Conservation (phyloP, 2,113 vertebrate genomes). For the Pristiophorus japonicus region DNA sequence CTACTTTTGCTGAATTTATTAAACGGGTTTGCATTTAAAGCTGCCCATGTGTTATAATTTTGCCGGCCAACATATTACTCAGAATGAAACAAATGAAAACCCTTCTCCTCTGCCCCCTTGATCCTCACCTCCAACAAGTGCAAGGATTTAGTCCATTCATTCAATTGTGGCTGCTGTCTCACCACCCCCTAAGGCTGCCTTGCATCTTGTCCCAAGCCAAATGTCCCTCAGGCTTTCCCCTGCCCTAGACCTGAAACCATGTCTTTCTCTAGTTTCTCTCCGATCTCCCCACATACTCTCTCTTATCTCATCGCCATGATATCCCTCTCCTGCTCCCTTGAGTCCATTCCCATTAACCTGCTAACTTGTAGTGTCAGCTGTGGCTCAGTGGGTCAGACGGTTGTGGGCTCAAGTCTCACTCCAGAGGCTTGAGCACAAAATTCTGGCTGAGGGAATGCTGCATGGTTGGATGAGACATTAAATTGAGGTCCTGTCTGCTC, state of each 20-base stretch:
- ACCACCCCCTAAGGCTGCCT: not conserved
- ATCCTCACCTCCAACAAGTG: not conserved
- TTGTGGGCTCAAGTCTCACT: too few relatives aligned
- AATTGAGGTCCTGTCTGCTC: too few relatives aligned
- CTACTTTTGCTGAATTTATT: not conserved
- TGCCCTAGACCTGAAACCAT: not conserved
- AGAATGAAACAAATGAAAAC: not conserved
- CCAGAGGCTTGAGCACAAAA: too few relatives aligned
- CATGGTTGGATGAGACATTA: too few relatives aligned
- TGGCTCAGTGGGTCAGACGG: too few relatives aligned
- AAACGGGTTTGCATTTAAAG: not conserved
- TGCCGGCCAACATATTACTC: not conserved
- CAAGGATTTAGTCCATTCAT: not conserved
- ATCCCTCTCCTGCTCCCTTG: too few relatives aligned
- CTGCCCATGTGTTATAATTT: not conserved
- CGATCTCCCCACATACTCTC: too few relatives aligned
- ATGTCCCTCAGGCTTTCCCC: not conserved
- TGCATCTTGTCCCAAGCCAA: not conserved
- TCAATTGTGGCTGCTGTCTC: not conserved
- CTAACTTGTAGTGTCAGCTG: too few relatives aligned
- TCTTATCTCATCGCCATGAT: too few relatives aligned
- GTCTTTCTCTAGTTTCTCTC: not conserved
- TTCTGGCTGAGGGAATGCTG: too few relatives aligned
- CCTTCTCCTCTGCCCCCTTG: not conserved
- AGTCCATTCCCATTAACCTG: too few relatives aligned